A percentile compares a stretch with the other conserved stretches of the same genome.
Evolutionary conservation across 1,140 invertebrate species (phyloP).

Genomic region (Neodiprion fabricii): DNA sequence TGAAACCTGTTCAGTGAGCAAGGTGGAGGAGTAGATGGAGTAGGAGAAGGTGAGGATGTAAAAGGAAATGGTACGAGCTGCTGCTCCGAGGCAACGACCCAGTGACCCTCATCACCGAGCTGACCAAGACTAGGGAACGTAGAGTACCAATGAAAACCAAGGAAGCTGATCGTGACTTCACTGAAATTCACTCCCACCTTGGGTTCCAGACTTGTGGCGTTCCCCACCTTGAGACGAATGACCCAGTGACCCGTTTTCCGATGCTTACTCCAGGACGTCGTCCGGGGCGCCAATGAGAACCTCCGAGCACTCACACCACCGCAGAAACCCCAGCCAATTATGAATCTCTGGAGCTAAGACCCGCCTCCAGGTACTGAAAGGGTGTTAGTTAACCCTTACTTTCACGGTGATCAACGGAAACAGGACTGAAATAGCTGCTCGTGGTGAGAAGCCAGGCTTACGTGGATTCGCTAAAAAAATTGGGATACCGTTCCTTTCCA

Average conservation of each 20-base stretch:
- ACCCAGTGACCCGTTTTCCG: not conserved
- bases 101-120: constrained; percentile 46
- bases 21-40: constrained; percentile 23
- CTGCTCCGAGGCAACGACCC: constrained; percentile 32
- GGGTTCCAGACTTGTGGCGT: not conserved
- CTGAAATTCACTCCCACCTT: not conserved
- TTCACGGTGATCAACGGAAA: not conserved
- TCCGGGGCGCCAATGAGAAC: not conserved
- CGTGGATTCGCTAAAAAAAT: not conserved
- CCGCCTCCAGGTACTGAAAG: not conserved
- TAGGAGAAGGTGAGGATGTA: constrained; percentile 21
- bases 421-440: too few relatives aligned
- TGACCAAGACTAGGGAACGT: too few relatives aligned
- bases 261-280: not conserved
- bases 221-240: not conserved
- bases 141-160: not conserved
- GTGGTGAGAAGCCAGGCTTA: not conserved
- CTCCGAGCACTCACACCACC: not conserved
- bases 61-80: constrained; percentile 33
- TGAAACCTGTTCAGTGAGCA: not conserved
- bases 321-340: not conserved
- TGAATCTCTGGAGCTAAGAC: not conserved
- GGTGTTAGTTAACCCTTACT: not conserved
- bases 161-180: not conserved
- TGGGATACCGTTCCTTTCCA: not conserved